Evolutionary conservation across 2,888 invertebrate genomes (phyloP).

Genomic region (Eupithecia centaureata): DNA sequence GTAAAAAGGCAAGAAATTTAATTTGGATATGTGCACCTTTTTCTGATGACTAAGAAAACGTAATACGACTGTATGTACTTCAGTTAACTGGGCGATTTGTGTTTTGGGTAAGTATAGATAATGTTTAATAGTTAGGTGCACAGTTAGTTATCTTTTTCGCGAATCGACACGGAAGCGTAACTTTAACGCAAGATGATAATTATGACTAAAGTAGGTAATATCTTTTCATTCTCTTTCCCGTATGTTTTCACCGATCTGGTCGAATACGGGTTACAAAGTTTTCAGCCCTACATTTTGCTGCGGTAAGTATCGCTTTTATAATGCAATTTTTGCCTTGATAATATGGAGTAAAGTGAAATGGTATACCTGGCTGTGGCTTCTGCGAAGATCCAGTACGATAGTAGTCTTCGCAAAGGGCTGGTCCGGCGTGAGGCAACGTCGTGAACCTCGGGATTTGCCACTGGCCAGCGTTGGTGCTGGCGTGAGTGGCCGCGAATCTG

Average conservation of each 20-base stretch:
- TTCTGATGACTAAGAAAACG: not conserved
- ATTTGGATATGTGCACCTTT: not conserved
- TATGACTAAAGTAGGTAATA: no score
- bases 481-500: conserved; percentile 92
- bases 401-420: conserved; percentile 86
- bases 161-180: no score
- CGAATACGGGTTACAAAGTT: not conserved
- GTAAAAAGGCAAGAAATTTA: not conserved
- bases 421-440: conserved; percentile 90
- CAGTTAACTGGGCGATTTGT: not conserved
- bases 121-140: not conserved
- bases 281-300: not conserved
- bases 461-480: conserved; percentile 91
- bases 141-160: no score
- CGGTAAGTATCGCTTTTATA: not conserved
- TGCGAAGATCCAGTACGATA: conserved; percentile 88
- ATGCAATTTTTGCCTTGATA: not conserved
- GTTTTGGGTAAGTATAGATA: no score
- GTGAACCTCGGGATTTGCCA: conserved; percentile 87
- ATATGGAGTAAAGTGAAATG: not conserved
- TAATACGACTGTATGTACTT: not conserved
- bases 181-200: no score
- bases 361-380: conserved; percentile 86
- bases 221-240: no score
- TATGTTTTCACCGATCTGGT: no score